phyloP scores from a whole-genome alignment of 2,113 vertebrate genomes.

The Passerina amoena region DNA sequence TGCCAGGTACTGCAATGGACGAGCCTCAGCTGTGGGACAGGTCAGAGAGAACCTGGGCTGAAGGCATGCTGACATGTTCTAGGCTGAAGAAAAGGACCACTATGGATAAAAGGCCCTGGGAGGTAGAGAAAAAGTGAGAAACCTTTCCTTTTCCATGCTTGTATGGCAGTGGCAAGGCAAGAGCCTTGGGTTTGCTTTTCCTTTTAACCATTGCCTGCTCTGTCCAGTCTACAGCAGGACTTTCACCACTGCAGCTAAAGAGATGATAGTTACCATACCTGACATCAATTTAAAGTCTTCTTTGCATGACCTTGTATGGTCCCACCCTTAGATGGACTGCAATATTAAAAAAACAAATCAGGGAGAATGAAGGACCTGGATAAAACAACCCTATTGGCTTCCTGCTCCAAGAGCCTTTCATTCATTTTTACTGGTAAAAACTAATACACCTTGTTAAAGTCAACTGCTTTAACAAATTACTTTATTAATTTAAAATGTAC shows the following conservation, averaged over 20 bases:
- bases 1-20: accelerated
- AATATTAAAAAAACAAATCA: background rate
- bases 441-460: background rate
- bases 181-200: background rate
- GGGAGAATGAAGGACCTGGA: background rate
- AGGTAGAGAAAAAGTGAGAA: background rate
- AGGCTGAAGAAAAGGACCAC: background rate
- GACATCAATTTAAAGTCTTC: background rate
- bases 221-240: background rate
- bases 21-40: background rate
- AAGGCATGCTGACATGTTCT: background rate
- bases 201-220: background rate
- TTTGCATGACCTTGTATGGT: background rate
- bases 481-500: conserved; percentile 3
- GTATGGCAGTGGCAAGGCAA: background rate
- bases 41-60: background rate
- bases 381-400: background rate
- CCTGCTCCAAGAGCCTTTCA: background rate
- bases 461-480: background rate
- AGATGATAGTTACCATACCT: background rate
- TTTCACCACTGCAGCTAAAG: background rate
- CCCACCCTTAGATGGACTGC: background rate
- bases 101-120: background rate
- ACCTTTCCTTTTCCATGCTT: background rate
- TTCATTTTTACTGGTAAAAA: background rate